Conservation (phyloP, 1,140 invertebrate species). For the Heliconius hermathena region DNA sequence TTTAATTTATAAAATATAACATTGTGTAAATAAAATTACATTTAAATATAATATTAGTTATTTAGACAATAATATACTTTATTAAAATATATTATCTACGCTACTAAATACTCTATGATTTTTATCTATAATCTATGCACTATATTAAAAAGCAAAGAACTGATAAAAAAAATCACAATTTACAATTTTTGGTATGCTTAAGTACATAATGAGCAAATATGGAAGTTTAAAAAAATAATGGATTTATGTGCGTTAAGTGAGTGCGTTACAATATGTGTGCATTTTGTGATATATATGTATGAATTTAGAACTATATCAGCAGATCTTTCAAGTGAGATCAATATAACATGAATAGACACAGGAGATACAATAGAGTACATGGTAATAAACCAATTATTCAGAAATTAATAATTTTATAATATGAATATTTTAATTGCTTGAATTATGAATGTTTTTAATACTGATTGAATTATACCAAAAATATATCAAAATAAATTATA, state of each 20-base stretch:
- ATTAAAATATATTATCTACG: slow-evolving; percentile 20
- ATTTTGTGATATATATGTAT: background rate
- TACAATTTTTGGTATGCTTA: slow-evolving; percentile 30
- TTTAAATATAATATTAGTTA: background rate
- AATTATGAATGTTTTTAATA: background rate
- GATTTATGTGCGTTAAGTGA: background rate
- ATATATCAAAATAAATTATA: too few species aligned
- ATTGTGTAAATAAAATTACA: slow-evolving; percentile 9
- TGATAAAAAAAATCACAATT: slow-evolving; percentile 30
- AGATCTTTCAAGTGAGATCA: background rate
- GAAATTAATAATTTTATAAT: too few species aligned
- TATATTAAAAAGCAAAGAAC: slow-evolving; percentile 23
- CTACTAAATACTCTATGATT: slow-evolving; percentile 2
- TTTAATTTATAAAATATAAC: slow-evolving; percentile 11
- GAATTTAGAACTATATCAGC: background rate
- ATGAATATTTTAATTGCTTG: background rate
- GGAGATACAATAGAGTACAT: background rate
- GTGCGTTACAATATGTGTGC: slow-evolving; percentile 1
- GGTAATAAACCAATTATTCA: too few species aligned
- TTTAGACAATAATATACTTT: background rate
- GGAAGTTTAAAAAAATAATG: background rate
- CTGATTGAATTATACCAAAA: background rate
- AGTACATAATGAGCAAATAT: slow-evolving; percentile 27
- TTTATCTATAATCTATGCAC: slow-evolving; percentile 4
- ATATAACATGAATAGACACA: background rate